Evolutionary conservation across 30 jellyfish, hydroid and myxozoan species (phyloP), one percentile per base, ranked within the genome.

Genomic region (Cassiopea andromeda): DNA sequence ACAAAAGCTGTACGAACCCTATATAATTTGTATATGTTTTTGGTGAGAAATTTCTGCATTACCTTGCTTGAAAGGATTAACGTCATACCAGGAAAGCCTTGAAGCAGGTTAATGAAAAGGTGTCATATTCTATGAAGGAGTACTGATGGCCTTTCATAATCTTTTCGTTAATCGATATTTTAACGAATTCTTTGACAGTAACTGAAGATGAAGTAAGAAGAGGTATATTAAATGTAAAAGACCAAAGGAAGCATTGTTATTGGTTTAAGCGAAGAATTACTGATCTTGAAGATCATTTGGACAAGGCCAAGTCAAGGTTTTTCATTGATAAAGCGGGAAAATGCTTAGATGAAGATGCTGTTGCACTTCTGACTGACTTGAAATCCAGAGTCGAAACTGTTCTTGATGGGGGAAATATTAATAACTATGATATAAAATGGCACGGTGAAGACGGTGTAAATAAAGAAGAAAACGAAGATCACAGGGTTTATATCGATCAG

Each of bases 201-300:
- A 94, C 98, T 2, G 98, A 94, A 61, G 94, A 94, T 58, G 98
- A 94, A 69, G 69, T 94, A 1, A 47, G 87, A n/a, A 77, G 97
- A 71, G 98, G 97, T 15, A 94, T 94, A 1, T 50, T 94, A 2
- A 50, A 79, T 43, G 96, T 89, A 9, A 90, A 89, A 73, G 90
- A 90, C n/a, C 72, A 68, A 27, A 60, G 27, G 27, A 72, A 81
- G 14, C 98, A 94, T 70, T 94, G 98, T 73, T 81, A 8, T 57
- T 94, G 98, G 98, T 94, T 94, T 68, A 83, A 81, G 60, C 97
- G 98, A 9, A 81, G 87, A 76, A 94, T 94, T 46, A 76, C 89
- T 45, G 94, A 94, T 57, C 48, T 94, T 17, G 58, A 85, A 43
- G 94, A 89, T 7, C 68, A 89, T 16, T 17, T 89, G 4, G 87